These are phyloP conservation scores for Salvator merianae DNA, from an alignment of 2,113 vertebrate genomes.

Conservation along the genomic window DNA sequence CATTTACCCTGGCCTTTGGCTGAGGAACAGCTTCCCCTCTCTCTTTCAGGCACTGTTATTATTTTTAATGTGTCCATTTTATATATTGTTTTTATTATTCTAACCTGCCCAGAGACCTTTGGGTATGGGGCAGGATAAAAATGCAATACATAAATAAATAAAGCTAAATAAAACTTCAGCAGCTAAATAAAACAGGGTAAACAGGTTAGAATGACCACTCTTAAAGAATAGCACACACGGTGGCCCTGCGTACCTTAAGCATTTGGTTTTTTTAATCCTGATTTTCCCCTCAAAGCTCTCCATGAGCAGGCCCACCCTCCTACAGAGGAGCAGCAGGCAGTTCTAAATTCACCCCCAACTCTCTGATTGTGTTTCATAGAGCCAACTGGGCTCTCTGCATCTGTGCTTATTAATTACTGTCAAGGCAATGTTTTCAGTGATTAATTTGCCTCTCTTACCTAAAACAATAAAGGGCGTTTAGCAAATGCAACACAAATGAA, in stretches of 20 bases:
- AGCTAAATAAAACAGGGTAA: neutral
- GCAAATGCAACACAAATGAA: constrained; percentile 53
- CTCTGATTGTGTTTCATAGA: constrained; percentile 48
- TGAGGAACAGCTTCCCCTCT: no score
- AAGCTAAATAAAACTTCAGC: neutral
- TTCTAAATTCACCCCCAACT: constrained; percentile 59
- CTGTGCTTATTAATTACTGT: constrained; percentile 76
- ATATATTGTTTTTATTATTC: no score
- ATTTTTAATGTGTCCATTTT: no score
- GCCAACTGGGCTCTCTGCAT: constrained; percentile 59
- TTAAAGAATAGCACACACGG: neutral
- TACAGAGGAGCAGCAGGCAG: constrained; percentile 17
- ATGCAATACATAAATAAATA: no score
- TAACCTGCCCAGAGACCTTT: no score
- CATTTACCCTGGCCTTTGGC: no score
- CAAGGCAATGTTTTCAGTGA: constrained; percentile 68
- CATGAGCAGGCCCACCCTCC: neutral
- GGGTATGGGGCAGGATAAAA: no score
- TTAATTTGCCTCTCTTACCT: constrained; percentile 70
- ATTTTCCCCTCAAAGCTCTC: neutral
- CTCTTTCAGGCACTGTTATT: no score
- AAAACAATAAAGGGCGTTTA: constrained; percentile 73
- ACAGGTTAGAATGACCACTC: neutral
- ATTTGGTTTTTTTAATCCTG: neutral
- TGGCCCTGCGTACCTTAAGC: neutral